These are phyloP conservation scores for Bergia puertoricense DNA, from an alignment of 92 coral and sea anemone species.

Conservation along the genomic window DNA sequence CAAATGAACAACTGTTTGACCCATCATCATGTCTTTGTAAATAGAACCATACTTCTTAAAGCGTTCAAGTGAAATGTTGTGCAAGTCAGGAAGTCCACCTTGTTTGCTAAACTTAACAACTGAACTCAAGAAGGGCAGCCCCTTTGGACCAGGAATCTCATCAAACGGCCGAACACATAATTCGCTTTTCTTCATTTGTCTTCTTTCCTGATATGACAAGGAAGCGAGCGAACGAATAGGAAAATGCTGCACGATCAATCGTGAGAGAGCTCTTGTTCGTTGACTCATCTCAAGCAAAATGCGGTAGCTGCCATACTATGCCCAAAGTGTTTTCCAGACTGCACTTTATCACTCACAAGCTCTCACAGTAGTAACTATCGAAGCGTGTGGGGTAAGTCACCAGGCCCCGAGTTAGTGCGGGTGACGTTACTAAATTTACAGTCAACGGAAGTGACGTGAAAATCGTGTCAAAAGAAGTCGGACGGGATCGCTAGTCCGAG, in stretches of 20 bases:
- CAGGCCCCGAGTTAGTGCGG: too few species aligned
- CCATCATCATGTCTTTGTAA: conserved; percentile 8
- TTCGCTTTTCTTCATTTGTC: neutral
- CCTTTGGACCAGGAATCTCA: conserved; percentile 4
- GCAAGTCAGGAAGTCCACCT: neutral
- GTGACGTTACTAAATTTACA: too few species aligned
- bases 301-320: neutral
- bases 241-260: neutral
- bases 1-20: neutral
- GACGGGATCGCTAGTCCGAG: too few species aligned
- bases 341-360: too few species aligned
- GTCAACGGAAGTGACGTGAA: too few species aligned
- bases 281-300: neutral
- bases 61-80: neutral
- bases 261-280: neutral
- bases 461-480: too few species aligned
- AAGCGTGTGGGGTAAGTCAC: too few species aligned
- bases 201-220: neutral
- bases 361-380: too few species aligned
- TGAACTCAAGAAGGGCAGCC: neutral
- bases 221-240: neutral
- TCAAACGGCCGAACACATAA: neutral
- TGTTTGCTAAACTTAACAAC: neutral
- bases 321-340: neutral
- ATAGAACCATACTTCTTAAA: conserved; percentile 20